Evolutionary conservation across 2,797 vertebrate genomes (phyloP), one percentile per base, ranked within the genome.

Genomic region (Tolypeutes matacus): DNA sequence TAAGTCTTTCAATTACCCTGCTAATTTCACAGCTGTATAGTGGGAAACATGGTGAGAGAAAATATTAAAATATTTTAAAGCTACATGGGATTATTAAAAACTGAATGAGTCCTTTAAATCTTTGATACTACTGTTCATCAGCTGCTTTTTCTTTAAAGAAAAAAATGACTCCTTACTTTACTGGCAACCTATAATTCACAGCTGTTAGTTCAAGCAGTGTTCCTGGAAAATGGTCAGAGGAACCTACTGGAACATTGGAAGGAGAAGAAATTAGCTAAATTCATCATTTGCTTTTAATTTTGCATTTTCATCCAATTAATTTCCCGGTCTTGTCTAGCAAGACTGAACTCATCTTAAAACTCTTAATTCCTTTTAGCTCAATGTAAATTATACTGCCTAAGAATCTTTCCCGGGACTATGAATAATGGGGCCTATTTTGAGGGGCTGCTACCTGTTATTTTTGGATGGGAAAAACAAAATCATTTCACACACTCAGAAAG

Each of bases 11-110:
- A 96, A 81, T 85, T 97, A 92, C 78, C 96, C 91, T 97, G 58
- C 91, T 95, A 97, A 97, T 86, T 97, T 98, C 97, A 96, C 96
- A 97, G 95, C 87, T 97, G 97, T 96, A 95, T 95, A 93, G 78
- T 93, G 84, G 96, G 95, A 98, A 98, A 95, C 96, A 95, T 97
- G 87, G 97, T 97, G 97, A 97, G 96, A 97, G 93, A 97, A 98
- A 98, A 49, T 96, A 98, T 97, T 97, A 95, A 93, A 98, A 97
- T 98, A 97, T 97, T 98, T 97, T 96, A 98, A 97, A 98, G 90
- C 92, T 96, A 97, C 97, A 97, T 94, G 97, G 97, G 98, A 96
- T 96, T 98, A 97, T 98, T 97, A 98, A 98, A 98, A 98, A 95
- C 60, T 86, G 89, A 96, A 97, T 97, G 97, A 98, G 90, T 95